Conservation (phyloP, 2,113 vertebrate species). For the Lanius collurio region DNA sequence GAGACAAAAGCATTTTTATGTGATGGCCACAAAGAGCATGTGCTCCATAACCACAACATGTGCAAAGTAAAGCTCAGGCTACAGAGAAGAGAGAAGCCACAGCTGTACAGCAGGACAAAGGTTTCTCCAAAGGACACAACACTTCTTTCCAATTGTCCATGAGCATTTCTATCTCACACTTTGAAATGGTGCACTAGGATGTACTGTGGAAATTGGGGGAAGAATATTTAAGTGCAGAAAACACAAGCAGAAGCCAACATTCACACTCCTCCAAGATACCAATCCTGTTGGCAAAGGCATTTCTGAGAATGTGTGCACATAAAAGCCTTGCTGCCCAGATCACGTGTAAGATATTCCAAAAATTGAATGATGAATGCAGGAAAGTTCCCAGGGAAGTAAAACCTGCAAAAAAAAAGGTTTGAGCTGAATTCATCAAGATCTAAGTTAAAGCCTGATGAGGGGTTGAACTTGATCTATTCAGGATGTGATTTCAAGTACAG, state of each 20-base stretch:
- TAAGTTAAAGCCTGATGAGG: background rate
- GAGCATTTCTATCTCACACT: background rate
- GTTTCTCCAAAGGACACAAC: background rate
- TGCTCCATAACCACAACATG: background rate
- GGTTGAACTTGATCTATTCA: background rate
- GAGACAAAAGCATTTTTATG: background rate
- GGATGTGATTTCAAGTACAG: background rate
- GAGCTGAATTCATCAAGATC: background rate
- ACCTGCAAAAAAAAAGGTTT: background rate
- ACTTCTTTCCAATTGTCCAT: background rate
- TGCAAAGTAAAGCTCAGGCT: background rate
- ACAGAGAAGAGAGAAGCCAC: background rate
- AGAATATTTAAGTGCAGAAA: background rate
- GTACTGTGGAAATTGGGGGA: fast-evolving
- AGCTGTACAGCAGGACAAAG: background rate
- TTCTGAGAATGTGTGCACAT: background rate
- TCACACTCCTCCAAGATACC: background rate
- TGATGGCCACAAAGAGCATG: fast-evolving
- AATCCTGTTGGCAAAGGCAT: background rate
- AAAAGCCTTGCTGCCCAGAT: background rate
- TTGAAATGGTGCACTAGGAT: background rate
- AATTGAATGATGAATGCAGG: background rate
- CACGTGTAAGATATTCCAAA: background rate
- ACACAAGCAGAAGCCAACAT: background rate
- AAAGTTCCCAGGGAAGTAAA: background rate